Conservation (phyloP, 2,888 invertebrate species). For the Pachymerium ferrugineum region DNA sequence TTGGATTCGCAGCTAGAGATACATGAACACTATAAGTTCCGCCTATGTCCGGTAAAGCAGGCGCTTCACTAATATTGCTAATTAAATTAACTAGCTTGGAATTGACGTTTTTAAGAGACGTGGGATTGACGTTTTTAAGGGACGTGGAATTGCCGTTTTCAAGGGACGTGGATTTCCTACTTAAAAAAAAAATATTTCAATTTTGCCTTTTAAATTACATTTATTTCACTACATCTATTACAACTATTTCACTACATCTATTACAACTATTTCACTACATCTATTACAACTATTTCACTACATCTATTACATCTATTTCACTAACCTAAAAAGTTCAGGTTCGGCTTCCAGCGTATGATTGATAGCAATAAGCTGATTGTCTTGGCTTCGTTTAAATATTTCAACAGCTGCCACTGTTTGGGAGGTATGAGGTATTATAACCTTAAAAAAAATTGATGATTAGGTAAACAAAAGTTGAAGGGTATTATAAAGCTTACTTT, state of each 20-base stretch:
- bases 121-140: too few relatives aligned
- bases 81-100: too few relatives aligned
- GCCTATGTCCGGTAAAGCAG: conserved; percentile 47
- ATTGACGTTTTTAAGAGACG: too few relatives aligned
- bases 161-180: too few relatives aligned
- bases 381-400: conserved; percentile 62
- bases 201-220: too few relatives aligned
- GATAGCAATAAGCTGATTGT: conserved; percentile 61
- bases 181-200: too few relatives aligned
- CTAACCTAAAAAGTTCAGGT: conserved; percentile 38
- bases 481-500: not conserved
- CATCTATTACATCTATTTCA: not conserved
- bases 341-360: conserved; percentile 64
- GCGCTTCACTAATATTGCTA: not conserved
- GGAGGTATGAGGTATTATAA: conserved; percentile 41
- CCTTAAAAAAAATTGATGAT: not conserved
- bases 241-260: too few relatives aligned
- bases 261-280: too few relatives aligned
- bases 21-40: conserved; percentile 64
- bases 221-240: too few relatives aligned
- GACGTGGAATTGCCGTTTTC: too few relatives aligned
- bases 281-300: too few relatives aligned
- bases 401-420: conserved; percentile 57
- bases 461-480: not conserved
- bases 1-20: conserved; percentile 70